A percentile compares a stretch with the other conserved stretches of the same genome.
phyloP scores from a whole-genome alignment of 2,797 vertebrate genomes.

The Gymnopithys bicolor region DNA sequence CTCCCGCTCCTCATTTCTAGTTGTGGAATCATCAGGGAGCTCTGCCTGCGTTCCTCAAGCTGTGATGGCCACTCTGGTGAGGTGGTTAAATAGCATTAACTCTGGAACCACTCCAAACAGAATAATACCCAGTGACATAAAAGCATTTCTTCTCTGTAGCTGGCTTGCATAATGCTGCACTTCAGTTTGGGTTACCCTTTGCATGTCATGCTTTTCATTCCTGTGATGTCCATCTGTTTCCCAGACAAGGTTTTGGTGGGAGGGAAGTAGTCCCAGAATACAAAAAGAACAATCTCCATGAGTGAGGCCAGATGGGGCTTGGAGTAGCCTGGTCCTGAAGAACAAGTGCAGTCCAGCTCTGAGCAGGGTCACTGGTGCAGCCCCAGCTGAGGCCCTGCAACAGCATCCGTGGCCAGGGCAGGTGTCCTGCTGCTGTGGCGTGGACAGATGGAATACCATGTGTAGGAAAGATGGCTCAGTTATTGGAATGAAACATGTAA shows the following conservation, averaged over 20 bases:
- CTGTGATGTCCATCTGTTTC: neutral
- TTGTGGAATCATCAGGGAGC: neutral
- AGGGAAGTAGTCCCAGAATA: neutral
- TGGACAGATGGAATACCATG: too few species aligned
- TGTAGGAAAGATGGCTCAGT: neutral
- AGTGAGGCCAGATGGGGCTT: neutral
- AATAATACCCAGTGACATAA: neutral
- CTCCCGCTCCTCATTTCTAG: neutral
- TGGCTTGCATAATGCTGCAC: neutral
- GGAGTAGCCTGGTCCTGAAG: neutral
- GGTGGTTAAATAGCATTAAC: neutral
- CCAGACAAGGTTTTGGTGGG: neutral
- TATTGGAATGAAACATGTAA: neutral
- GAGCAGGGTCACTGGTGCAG: neutral
- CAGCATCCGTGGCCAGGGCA: neutral
- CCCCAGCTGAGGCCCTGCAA: neutral
- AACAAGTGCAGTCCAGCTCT: neutral
- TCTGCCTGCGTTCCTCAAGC: neutral
- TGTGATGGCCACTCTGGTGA: neutral
- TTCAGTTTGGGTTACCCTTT: neutral
- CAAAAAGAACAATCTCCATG: neutral
- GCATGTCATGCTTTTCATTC: neutral
- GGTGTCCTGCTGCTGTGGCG: accelerated
- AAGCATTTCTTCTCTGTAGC: neutral
- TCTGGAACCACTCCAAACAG: neutral